These are phyloP conservation scores for Adelges cooleyi DNA, from an alignment of 1,140 invertebrate genomes.

Conservation along the genomic window DNA sequence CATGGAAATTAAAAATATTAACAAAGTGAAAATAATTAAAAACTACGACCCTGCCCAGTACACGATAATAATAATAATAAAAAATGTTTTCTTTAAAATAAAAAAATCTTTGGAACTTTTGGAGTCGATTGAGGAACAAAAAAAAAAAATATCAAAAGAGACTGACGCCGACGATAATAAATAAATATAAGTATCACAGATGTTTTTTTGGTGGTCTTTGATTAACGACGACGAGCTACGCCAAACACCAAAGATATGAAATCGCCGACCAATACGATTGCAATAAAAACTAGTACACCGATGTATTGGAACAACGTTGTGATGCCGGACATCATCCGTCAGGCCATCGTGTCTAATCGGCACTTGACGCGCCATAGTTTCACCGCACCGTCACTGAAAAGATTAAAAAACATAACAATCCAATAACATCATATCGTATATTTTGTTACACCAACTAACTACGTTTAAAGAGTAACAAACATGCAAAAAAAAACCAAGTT, in stretches of 20 bases:
- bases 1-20: background rate
- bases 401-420: conserved; percentile 10
- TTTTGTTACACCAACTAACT: too few relatives aligned
- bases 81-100: background rate
- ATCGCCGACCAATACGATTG: background rate
- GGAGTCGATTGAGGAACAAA: conserved; percentile 12
- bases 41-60: background rate
- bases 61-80: too few relatives aligned
- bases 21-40: background rate
- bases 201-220: background rate
- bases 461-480: too few relatives aligned
- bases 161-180: too few relatives aligned
- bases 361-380: conserved; percentile 18
- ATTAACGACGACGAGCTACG: background rate
- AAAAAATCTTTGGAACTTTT: conserved; percentile 5
- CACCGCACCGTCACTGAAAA: conserved; percentile 26
- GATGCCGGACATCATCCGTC: conserved; percentile 4
- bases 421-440: background rate
- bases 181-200: conserved; percentile 28
- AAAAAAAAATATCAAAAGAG: too few relatives aligned
- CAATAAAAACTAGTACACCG: background rate
- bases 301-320: conserved; percentile 1
- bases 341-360: conserved; percentile 11
- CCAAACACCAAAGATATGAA: conserved; percentile 2
- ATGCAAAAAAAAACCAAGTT: too few relatives aligned